Evolutionary conservation across 2,888 invertebrate genomes (phyloP).

Genomic region (Cerastis rubricosa): DNA sequence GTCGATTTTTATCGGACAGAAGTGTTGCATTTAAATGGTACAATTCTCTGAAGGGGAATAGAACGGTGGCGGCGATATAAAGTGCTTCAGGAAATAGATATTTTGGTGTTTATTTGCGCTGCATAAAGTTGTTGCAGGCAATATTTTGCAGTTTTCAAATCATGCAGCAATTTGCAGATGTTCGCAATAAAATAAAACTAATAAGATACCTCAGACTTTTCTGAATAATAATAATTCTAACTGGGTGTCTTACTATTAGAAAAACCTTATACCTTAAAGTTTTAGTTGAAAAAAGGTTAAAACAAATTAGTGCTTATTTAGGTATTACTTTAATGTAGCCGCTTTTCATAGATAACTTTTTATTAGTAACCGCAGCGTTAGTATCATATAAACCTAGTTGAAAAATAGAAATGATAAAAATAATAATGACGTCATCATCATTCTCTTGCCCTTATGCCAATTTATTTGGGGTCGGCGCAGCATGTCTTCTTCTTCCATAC

Average conservation of each 20-base stretch:
- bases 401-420: too few species aligned
- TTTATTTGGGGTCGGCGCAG: too few species aligned
- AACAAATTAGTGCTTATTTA: too few species aligned
- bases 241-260: background rate
- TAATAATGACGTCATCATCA: too few species aligned
- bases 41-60: conserved; percentile 55
- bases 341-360: background rate
- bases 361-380: background rate
- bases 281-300: background rate
- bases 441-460: too few species aligned
- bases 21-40: conserved; percentile 67
- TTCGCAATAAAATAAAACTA: background rate
- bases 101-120: conserved; percentile 39
- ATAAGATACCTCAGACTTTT: background rate
- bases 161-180: background rate
- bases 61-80: conserved; percentile 41
- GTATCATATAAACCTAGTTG: background rate
- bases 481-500: too few species aligned
- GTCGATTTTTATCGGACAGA: conserved; percentile 63
- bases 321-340: background rate
- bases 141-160: conserved; percentile 4
- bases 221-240: background rate
- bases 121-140: conserved; percentile 25
- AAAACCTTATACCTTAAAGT: background rate
- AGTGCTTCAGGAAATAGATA: conserved; percentile 47